Conservation (phyloP, 2,797 vertebrate species). For the Cygnus olor region DNA sequence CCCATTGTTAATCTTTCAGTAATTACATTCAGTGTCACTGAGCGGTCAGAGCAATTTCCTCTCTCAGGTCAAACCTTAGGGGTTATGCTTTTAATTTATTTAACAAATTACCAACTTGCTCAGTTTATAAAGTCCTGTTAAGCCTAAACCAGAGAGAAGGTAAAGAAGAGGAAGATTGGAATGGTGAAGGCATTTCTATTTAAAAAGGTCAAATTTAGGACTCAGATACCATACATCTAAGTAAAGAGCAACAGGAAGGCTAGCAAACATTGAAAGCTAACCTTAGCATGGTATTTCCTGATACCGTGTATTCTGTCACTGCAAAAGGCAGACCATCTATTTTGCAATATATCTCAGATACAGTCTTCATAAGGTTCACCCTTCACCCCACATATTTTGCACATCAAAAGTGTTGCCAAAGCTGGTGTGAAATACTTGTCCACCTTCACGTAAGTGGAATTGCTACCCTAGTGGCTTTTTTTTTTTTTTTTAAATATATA, state of each 20-base stretch:
- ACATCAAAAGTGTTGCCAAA: not conserved
- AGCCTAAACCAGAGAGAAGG: not conserved
- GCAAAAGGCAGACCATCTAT: not conserved
- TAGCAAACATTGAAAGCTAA: not conserved
- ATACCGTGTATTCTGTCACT: not conserved
- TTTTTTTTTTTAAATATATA: not conserved
- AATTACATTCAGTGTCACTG: slow-evolving; percentile 41
- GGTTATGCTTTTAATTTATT: not conserved
- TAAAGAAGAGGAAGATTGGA: not conserved
- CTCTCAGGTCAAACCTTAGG: not conserved
- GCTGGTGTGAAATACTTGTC: not conserved
- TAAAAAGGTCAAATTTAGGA: not conserved
- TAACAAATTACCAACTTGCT: not conserved
- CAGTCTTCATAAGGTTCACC: not conserved
- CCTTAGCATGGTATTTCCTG: not conserved
- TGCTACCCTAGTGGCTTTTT: not conserved
- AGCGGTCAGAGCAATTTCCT: slow-evolving; percentile 47
- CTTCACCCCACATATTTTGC: not conserved
- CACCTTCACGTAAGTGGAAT: not conserved
- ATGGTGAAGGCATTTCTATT: not conserved
- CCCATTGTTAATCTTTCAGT: slow-evolving; percentile 45
- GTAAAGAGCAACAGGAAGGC: not conserved
- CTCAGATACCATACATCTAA: not conserved
- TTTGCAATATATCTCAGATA: not conserved
- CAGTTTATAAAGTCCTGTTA: not conserved